These are phyloP conservation scores for Endotricha flammealis DNA, from an alignment of 2,888 invertebrate genomes.

Conservation along the genomic window DNA sequence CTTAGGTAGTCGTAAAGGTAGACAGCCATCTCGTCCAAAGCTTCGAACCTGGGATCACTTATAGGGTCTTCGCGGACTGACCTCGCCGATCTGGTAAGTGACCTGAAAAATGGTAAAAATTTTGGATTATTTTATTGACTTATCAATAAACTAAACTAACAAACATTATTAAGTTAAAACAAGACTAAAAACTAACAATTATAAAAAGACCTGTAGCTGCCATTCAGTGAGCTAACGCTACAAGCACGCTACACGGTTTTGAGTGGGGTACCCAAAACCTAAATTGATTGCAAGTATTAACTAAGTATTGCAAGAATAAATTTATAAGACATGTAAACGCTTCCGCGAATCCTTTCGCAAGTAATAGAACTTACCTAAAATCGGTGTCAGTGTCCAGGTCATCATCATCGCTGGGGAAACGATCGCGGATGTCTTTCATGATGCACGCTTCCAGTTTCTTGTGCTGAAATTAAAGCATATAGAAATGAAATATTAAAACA, in stretches of 20 bases:
- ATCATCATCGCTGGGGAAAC: conserved; percentile 79
- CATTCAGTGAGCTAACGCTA: too few relatives aligned
- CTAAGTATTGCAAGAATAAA: too few relatives aligned
- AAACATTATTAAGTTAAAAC: too few relatives aligned
- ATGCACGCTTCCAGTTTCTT: conserved; percentile 85
- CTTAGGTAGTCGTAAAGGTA: conserved; percentile 82
- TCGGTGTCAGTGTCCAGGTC: conserved; percentile 76
- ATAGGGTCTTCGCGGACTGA: conserved; percentile 54
- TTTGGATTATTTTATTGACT: too few relatives aligned
- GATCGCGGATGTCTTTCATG: conserved; percentile 83
- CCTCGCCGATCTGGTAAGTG: conserved; percentile 72
- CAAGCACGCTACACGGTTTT: too few relatives aligned
- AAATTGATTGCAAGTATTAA: too few relatives aligned
- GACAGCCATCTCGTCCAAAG: conserved; percentile 77
- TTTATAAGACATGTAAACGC: too few relatives aligned
- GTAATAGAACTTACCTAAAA: conserved; percentile 46
- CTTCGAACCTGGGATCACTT: conserved; percentile 62
- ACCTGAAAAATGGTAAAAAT: conserved; percentile 9
- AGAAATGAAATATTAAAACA: too few relatives aligned
- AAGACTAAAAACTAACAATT: too few relatives aligned
- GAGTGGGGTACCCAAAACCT: too few relatives aligned
- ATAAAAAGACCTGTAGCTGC: too few relatives aligned
- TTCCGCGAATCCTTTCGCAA: not conserved
- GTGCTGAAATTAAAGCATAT: conserved; percentile 66
- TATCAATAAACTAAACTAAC: too few relatives aligned